These are phyloP conservation scores for Papilio dardanus DNA, from an alignment of 1,140 invertebrate genomes.

Conservation along the genomic window DNA sequence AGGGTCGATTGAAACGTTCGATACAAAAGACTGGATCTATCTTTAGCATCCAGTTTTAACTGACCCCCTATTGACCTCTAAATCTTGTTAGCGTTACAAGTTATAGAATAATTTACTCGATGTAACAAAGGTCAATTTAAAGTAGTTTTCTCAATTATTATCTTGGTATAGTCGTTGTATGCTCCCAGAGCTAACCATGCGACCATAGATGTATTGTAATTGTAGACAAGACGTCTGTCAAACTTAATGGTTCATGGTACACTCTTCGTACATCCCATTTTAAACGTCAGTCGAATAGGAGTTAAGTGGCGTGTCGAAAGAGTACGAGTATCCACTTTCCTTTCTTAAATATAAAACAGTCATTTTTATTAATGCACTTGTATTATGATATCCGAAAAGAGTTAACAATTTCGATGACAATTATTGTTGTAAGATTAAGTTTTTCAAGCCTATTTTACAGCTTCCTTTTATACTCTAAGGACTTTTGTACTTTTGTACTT, in stretches of 20 bases:
- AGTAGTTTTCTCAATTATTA: constrained; percentile 48
- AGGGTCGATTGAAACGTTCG: constrained; percentile 53
- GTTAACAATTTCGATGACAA: no score
- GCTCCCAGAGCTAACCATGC: constrained; percentile 44
- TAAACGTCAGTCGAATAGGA: constrained; percentile 29
- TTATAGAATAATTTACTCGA: constrained; percentile 28
- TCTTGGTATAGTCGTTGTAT: constrained; percentile 44
- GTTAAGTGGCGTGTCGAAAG: constrained; percentile 36
- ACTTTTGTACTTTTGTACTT: no score
- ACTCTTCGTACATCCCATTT: constrained; percentile 39
- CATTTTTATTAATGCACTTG: constrained; percentile 16
- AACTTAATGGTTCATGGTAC: constrained; percentile 50
- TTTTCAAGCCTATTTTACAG: no score
- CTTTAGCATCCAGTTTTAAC: constrained; percentile 44
- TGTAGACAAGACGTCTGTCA: constrained; percentile 47
- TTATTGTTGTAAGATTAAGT: no score
- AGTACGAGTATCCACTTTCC: constrained; percentile 2
- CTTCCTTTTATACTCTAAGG: no score
- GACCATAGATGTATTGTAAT: constrained; percentile 44
- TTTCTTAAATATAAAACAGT: constrained; percentile 16
- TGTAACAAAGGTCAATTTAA: constrained; percentile 10
- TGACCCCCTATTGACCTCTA: constrained; percentile 44
- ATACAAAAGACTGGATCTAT: constrained; percentile 49
- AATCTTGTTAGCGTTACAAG: constrained; percentile 1
- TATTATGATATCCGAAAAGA: not conserved